Evolutionary conservation across 2,113 vertebrate genomes (phyloP).

Genomic region (Aepyceros melampus): DNA sequence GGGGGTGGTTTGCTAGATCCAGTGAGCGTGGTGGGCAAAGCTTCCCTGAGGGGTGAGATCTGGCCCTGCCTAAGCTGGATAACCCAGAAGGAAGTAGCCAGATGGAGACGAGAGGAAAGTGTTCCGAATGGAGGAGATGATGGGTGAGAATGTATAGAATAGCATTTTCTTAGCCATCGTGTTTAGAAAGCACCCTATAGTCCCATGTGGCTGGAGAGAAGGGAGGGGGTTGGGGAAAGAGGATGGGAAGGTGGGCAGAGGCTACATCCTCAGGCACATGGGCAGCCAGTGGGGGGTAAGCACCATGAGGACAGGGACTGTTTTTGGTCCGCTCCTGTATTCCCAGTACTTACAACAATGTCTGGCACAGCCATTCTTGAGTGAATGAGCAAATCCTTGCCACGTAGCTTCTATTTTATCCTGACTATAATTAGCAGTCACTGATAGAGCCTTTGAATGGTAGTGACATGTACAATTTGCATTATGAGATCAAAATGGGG

Average conservation of each 20-base stretch:
- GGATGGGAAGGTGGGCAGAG: not conserved
- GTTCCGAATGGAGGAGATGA: not conserved
- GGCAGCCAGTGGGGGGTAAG: no score
- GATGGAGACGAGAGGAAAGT: not conserved
- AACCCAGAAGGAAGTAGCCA: not conserved
- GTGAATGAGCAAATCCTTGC: not conserved
- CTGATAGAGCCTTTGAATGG: not conserved
- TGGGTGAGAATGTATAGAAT: not conserved
- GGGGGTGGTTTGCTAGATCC: not conserved
- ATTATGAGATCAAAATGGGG: not conserved
- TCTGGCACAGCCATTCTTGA: not conserved
- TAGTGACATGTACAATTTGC: not conserved
- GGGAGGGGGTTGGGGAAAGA: not conserved
- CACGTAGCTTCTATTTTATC: not conserved
- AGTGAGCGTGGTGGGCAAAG: accelerated
- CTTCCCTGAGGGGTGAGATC: not conserved
- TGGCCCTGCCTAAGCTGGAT: not conserved
- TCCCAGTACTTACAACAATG: not conserved
- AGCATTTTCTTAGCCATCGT: not conserved
- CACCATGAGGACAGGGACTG: no score
- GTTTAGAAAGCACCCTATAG: not conserved
- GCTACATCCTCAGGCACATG: not conserved
- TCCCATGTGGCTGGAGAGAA: not conserved
- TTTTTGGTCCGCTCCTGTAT: not conserved
- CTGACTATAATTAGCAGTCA: not conserved